phyloP scores from a whole-genome alignment of 2,888 invertebrate genomes.

The Drepanosiphum platanoidis region DNA sequence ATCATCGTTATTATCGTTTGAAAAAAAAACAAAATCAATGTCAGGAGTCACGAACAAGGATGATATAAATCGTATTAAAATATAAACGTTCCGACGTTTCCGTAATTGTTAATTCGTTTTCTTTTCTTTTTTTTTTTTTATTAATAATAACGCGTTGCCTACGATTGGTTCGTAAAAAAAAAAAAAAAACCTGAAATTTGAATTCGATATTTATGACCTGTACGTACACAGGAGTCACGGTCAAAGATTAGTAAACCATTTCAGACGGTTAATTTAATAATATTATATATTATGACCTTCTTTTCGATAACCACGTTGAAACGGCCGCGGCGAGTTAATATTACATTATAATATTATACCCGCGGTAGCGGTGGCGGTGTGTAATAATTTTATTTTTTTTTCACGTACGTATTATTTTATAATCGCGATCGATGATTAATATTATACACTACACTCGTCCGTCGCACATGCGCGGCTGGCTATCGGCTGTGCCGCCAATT shows the following conservation, averaged over 20 bases:
- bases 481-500: background rate
- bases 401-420: background rate
- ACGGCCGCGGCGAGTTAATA: background rate
- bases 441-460: too few species aligned
- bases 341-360: too few species aligned
- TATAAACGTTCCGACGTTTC: background rate
- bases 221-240: slow-evolving; percentile 22
- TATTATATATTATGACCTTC: slow-evolving; percentile 37
- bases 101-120: background rate
- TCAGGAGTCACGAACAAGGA: background rate
- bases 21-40: background rate
- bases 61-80: too few species aligned
- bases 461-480: too few species aligned
- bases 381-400: too few species aligned
- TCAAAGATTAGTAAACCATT: slow-evolving; percentile 49
- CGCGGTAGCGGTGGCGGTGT: too few species aligned
- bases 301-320: slow-evolving; percentile 38
- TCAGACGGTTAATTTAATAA: background rate
- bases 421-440: background rate
- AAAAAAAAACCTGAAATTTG: background rate
- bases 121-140: too few species aligned
- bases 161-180: background rate
- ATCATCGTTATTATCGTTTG: background rate
- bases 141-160: too few species aligned
- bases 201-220: slow-evolving; percentile 23